phyloP scores from a whole-genome alignment of 2,888 invertebrate genomes.

The Ophioninae sp. region DNA sequence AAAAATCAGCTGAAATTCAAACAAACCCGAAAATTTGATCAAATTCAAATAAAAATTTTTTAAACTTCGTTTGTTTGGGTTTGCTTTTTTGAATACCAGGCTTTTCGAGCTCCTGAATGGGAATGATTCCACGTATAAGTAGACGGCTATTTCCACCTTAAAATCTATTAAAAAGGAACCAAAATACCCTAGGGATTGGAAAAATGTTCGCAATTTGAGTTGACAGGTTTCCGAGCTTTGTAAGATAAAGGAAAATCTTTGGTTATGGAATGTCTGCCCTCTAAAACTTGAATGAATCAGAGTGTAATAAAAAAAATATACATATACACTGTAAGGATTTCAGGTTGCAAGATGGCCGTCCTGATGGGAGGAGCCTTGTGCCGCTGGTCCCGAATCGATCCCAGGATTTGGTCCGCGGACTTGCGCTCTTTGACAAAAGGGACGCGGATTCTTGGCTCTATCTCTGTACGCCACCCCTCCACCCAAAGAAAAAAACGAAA shows the following conservation, averaged over 20 bases:
- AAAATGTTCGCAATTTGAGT: neutral
- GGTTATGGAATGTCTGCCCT: conserved; percentile 22
- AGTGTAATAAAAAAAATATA: conserved; percentile 77
- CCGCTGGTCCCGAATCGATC: conserved; percentile 79
- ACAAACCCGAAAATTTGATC: neutral
- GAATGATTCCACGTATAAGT: neutral
- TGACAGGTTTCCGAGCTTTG: neutral
- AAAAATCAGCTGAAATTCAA: neutral
- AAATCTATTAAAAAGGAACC: neutral
- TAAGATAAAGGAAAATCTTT: conserved; percentile 9
- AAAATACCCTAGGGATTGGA: neutral
- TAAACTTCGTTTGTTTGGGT: neutral
- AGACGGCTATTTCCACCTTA: neutral
- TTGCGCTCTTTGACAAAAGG: conserved; percentile 71
- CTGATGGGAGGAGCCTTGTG: conserved; percentile 80
- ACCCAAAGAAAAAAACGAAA: conserved; percentile 48
- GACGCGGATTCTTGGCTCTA: conserved; percentile 62
- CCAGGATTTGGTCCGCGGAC: conserved; percentile 75
- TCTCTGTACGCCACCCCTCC: conserved; percentile 52
- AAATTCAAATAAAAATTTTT: neutral
- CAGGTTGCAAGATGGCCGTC: conserved; percentile 80
- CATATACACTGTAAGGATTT: conserved; percentile 75
- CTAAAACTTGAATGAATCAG: conserved; percentile 75
- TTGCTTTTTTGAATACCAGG: neutral
- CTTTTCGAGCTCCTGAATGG: neutral